Conservation (phyloP, 2,113 vertebrate species). For the Emberiza fucata region DNA sequence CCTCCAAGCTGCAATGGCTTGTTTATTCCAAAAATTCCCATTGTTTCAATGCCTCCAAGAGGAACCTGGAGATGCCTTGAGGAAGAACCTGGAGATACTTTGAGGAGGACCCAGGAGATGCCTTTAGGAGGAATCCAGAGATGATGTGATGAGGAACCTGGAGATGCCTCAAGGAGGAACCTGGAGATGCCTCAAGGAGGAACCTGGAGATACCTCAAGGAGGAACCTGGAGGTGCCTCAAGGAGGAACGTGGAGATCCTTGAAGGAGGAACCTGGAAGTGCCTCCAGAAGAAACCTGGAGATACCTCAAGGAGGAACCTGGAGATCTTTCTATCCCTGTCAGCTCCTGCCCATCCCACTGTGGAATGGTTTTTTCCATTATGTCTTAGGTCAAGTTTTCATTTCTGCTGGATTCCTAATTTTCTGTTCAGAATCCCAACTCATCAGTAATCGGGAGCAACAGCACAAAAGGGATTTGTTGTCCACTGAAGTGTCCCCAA, state of each 20-base stretch:
- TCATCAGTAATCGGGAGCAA: not conserved
- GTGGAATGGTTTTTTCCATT: not conserved
- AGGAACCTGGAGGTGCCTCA: not conserved
- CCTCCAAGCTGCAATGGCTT: not conserved
- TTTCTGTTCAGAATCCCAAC: not conserved
- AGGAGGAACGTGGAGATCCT: not conserved
- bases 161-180: too few species aligned
- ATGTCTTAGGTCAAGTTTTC: not conserved
- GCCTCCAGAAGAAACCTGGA: not conserved
- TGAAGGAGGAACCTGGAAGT: not conserved
- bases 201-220: not conserved
- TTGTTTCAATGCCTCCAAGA: not conserved
- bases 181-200: rapidly evolving
- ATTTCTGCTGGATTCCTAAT: not conserved
- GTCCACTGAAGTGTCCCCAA: not conserved
- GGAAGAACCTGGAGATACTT: not conserved
- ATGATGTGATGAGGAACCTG: not conserved
- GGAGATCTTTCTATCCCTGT: not conserved
- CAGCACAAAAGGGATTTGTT: not conserved
- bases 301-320: not conserved
- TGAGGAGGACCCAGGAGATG: not conserved
- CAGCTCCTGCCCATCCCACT: not conserved
- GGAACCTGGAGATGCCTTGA: not conserved
- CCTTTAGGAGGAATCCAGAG: not conserved
- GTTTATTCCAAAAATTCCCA: not conserved